These are phyloP conservation scores for Arbacia lixula DNA, from an alignment of 53 echinoderm and acorn worm genomes.

Conservation along the genomic window DNA sequence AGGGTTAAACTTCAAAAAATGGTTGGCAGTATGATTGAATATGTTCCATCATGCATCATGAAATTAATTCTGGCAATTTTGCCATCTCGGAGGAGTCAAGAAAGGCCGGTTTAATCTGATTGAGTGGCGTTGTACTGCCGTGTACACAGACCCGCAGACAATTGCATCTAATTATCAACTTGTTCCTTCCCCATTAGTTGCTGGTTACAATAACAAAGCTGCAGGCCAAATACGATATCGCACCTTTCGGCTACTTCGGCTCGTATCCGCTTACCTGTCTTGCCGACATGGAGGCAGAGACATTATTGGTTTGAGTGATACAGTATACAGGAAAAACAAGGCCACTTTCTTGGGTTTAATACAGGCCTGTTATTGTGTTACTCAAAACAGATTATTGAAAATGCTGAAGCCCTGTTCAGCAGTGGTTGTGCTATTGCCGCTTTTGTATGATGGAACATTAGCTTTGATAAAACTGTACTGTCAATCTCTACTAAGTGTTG, in stretches of 20 bases:
- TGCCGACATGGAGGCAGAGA: constrained; percentile 16
- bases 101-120: constrained; percentile 9
- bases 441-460: too few species aligned
- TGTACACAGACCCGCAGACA: constrained; percentile 19
- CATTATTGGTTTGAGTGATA: constrained; percentile 45
- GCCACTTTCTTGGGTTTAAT: constrained; percentile 5
- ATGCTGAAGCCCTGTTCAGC: too few species aligned
- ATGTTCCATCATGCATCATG: too few species aligned
- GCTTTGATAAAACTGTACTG: too few species aligned
- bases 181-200: constrained; percentile 35
- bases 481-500: too few species aligned
- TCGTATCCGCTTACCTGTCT: constrained; percentile 48
- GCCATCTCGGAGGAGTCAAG: constrained; percentile 10
- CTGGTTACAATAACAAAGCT: constrained; percentile 50
- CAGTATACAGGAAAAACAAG: constrained; percentile 50
- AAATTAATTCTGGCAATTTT: too few species aligned
- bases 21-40: too few species aligned
- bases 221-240: constrained; percentile 46
- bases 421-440: too few species aligned
- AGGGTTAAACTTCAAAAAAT: too few species aligned
- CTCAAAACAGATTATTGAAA: constrained; percentile 32
- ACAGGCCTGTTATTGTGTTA: constrained; percentile 12
- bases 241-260: constrained; percentile 45
- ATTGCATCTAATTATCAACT: constrained; percentile 41
- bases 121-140: not conserved